Evolutionary conservation across 2,888 invertebrate genomes (phyloP), one percentile per base, ranked within the genome.

Genomic region (Yponomeuta plumbellus): DNA sequence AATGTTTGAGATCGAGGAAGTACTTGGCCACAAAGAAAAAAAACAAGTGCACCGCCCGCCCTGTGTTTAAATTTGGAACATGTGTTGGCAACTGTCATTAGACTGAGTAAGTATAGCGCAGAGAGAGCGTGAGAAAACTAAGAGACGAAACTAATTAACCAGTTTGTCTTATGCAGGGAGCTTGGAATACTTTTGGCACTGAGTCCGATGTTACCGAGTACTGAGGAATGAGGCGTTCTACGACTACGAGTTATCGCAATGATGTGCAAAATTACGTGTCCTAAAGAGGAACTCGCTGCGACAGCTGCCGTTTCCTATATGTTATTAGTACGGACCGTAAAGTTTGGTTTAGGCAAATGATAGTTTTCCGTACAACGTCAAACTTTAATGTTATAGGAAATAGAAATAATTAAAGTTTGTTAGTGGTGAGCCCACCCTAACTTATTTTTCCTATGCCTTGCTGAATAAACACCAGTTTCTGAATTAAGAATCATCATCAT

Each of bases 21-120:
- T 34, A 34, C 34, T 34, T 34, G 44, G 44, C 17, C 44, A 52
- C 44, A 52, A 52, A 52, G 5, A 44, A 52, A 52, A 52, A 17
- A 52, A 52, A 13, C 13, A 52, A 52, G 17, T 5, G 3, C 44
- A 17, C 44, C 17, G 17, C 44, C 44, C 44, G 39, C 39, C 39
- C 39, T 11, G n/a, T 21, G 59, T 59, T 59, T 59, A 11, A 59
- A 59, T 11, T 22, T 22, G 22, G 59, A 59, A 59, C 59, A 59
- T 59, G 59, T 59, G 59, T 23, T 59, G 0, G 3, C 59, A 59
- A 59, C 59, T 59, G 59, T 23, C 59, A 4, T 52, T 13, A 17
- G 44, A 34, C 34, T 34, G 26, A 26, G 26, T 26, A 26, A 58
- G 21, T 20, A 58, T 20, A 22, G 58, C 11, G 59, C 59, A 59